A percentile compares a stretch with the other conserved stretches of the same genome.
phyloP scores from a whole-genome alignment of 2,797 vertebrate genomes.

The Adelosebastes latens region DNA sequence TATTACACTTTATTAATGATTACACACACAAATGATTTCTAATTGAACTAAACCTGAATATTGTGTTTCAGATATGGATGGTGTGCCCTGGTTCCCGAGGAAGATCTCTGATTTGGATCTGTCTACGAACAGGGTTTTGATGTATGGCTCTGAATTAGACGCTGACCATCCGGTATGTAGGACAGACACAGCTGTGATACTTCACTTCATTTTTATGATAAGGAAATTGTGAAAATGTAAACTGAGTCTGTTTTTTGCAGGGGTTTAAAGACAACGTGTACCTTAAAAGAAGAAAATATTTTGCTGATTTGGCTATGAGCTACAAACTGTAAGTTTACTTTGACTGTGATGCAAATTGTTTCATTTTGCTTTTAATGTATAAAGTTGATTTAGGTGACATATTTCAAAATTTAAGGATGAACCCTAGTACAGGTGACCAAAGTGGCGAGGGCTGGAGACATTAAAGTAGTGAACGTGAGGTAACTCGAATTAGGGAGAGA shows the following conservation, averaged over 20 bases:
- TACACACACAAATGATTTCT: neutral
- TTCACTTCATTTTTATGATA: neutral
- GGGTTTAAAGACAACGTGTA: conserved; percentile 93
- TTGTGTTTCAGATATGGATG: conserved; percentile 81
- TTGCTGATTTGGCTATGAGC: conserved; percentile 89
- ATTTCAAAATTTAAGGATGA: neutral
- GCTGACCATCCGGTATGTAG: conserved; percentile 91
- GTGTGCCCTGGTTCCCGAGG: conserved; percentile 90
- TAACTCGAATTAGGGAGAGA: neutral
- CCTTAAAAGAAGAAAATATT: conserved; percentile 89
- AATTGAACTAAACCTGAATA: neutral
- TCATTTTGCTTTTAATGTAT: neutral
- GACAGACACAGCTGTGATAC: neutral
- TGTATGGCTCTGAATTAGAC: conserved; percentile 92
- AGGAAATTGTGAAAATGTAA: neutral
- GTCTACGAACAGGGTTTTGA: conserved; percentile 91
- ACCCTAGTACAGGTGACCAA: neutral
- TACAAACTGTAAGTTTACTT: conserved; percentile 89
- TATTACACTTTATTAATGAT: neutral
- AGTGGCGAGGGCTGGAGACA: neutral
- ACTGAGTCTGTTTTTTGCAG: conserved; percentile 65
- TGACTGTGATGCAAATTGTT: neutral
- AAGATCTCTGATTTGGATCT: conserved; percentile 94
- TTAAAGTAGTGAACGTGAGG: neutral
- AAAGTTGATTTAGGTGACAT: neutral